These are phyloP conservation scores for Orgyia antiqua DNA, from an alignment of 2,888 invertebrate genomes.

Conservation along the genomic window DNA sequence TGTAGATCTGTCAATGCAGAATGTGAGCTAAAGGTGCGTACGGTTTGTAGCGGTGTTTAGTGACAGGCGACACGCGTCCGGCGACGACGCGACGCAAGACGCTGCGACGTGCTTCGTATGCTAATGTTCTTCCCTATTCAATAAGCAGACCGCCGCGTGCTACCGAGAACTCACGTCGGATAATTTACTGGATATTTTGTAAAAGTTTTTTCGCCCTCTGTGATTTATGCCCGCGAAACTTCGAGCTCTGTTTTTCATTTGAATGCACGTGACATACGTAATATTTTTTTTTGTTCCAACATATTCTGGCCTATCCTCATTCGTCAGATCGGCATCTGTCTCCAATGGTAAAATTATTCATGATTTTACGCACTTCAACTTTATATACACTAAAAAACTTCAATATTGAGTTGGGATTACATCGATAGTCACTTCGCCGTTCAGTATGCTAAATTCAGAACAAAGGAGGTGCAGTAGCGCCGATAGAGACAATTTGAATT, in stretches of 20 bases:
- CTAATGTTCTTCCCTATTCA: slow-evolving; percentile 74
- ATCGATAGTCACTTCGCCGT: slow-evolving; percentile 64
- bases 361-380: slow-evolving; percentile 69
- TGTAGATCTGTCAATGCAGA: no score
- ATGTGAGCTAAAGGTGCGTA: no score
- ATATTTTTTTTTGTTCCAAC: slow-evolving; percentile 70
- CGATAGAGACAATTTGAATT: slow-evolving; percentile 31
- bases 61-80: slow-evolving; percentile 18
- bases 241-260: slow-evolving; percentile 76
- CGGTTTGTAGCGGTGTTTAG: slow-evolving; percentile 1
- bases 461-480: slow-evolving; percentile 41
- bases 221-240: slow-evolving; percentile 77
- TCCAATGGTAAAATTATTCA: slow-evolving; percentile 71
- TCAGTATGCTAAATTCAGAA: slow-evolving; percentile 55
- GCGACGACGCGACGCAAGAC: slow-evolving; percentile 41
- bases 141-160: slow-evolving; percentile 76
- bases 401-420: slow-evolving; percentile 63
- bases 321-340: slow-evolving; percentile 68
- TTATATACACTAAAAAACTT: slow-evolving; percentile 55
- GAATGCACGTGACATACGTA: slow-evolving; percentile 77
- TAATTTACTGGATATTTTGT: slow-evolving; percentile 79
- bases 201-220: slow-evolving; percentile 75
- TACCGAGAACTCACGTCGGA: slow-evolving; percentile 76
- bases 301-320: slow-evolving; percentile 66
- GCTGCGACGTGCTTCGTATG: slow-evolving; percentile 71